These are phyloP conservation scores for Fregata magnificens DNA, from an alignment of 2,113 vertebrate species.

Conservation along the genomic window DNA sequence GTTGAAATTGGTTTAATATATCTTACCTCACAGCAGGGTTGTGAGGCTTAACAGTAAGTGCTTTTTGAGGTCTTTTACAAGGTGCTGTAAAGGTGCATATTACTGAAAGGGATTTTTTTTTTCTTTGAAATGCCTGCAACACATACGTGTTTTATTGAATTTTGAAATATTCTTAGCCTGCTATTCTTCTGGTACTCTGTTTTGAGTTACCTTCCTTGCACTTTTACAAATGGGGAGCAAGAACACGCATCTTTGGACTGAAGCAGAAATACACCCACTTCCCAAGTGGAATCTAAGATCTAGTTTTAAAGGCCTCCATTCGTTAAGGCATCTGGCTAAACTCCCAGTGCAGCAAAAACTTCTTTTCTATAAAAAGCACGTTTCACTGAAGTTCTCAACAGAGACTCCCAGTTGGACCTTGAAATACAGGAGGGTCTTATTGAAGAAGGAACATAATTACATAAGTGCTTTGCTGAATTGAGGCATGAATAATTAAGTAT, in stretches of 20 bases:
- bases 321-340: not conserved
- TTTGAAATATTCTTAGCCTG: not conserved
- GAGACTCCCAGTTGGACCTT: not conserved
- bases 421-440: not conserved
- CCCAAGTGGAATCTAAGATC: not conserved
- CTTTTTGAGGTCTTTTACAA: constrained; percentile 18
- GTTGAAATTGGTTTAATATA: not conserved
- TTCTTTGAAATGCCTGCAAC: constrained; percentile 13
- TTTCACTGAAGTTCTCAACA: not conserved
- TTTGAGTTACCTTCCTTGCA: constrained; percentile 8
- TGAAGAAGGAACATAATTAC: not conserved
- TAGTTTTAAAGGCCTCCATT: not conserved
- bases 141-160: not conserved
- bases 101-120: constrained; percentile 40
- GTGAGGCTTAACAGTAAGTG: not conserved
- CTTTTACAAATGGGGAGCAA: not conserved
- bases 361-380: not conserved
- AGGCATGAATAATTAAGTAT: not conserved
- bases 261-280: not conserved
- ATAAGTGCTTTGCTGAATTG: not conserved
- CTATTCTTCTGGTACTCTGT: not conserved
- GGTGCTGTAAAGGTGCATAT: constrained; percentile 57
- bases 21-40: not conserved
- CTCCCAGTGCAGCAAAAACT: not conserved
- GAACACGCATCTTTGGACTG: fast-evolving